phyloP scores from a whole-genome alignment of 2,888 invertebrate genomes.

The Eupeodes luniger region DNA sequence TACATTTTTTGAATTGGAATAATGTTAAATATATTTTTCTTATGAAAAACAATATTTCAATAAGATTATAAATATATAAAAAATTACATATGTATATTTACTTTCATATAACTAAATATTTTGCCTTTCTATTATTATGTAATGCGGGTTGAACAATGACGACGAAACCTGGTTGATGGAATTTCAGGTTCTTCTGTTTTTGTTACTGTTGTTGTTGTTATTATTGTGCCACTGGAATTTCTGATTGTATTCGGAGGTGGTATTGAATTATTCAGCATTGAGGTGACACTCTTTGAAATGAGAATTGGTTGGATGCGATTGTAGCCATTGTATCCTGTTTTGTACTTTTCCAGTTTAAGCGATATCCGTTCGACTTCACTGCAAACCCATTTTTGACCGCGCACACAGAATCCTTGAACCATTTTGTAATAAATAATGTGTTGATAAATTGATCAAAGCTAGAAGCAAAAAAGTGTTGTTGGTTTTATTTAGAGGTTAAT shows the following conservation, averaged over 20 bases:
- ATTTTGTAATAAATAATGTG: constrained; percentile 24
- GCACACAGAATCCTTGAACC: constrained; percentile 69
- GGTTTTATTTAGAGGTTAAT: no score
- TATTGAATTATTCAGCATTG: constrained; percentile 82
- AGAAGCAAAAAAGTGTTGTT: background rate
- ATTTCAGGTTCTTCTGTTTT: constrained; percentile 12
- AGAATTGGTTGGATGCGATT: constrained; percentile 82
- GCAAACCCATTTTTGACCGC: constrained; percentile 81
- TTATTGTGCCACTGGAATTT: constrained; percentile 35
- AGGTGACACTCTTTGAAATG: constrained; percentile 81
- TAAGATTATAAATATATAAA: constrained; percentile 2
- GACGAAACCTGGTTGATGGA: constrained; percentile 77
- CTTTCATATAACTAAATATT: background rate
- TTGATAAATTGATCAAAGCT: constrained; percentile 29
- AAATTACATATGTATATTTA: background rate
- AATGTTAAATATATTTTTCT: background rate
- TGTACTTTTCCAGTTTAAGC: constrained; percentile 81
- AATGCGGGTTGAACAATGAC: constrained; percentile 82
- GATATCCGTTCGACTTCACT: constrained; percentile 81
- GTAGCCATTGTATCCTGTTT: constrained; percentile 81
- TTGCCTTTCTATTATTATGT: constrained; percentile 67
- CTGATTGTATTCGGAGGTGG: constrained; percentile 77
- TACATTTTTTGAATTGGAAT: constrained; percentile 1
- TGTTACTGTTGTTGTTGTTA: no score
- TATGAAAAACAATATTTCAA: background rate